Conservation (phyloP, 2,797 vertebrate genomes). For the Helostoma temminkii region DNA sequence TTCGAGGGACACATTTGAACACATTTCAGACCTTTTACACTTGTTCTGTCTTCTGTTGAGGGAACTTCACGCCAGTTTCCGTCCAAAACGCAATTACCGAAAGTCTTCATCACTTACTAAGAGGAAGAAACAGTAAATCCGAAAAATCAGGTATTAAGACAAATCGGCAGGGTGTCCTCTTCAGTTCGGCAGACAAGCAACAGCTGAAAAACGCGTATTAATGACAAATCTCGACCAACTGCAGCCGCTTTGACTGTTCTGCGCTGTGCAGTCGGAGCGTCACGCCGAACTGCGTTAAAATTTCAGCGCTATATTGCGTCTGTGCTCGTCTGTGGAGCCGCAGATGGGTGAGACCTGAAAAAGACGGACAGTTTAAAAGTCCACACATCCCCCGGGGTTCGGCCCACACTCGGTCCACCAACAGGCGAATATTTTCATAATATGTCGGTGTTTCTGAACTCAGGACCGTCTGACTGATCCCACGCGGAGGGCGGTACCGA, state of each 20-base stretch:
- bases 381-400: not conserved
- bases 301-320: not conserved
- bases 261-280: conserved; percentile 12
- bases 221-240: not conserved
- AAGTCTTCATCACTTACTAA: not conserved
- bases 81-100: not conserved
- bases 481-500: conserved; percentile 31
- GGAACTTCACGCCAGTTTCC: no score
- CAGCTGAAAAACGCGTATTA: not conserved
- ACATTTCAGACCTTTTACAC: no score
- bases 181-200: not conserved
- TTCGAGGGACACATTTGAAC: no score
- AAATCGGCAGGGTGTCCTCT: not conserved
- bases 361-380: rapidly evolving
- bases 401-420: not conserved
- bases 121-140: not conserved
- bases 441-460: not conserved
- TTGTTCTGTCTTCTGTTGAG: not conserved
- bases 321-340: not conserved
- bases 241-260: not conserved
- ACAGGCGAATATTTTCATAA: no score
- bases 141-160: rapidly evolving
- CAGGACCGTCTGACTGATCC: conserved; percentile 12
- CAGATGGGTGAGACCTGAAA: no score
- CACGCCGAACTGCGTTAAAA: conserved; percentile 35